Evolutionary conservation across 92 coral and sea anemone genomes (phyloP), one percentile per base, ranked within the genome.

Genomic region (Zoanthus solanderi): DNA sequence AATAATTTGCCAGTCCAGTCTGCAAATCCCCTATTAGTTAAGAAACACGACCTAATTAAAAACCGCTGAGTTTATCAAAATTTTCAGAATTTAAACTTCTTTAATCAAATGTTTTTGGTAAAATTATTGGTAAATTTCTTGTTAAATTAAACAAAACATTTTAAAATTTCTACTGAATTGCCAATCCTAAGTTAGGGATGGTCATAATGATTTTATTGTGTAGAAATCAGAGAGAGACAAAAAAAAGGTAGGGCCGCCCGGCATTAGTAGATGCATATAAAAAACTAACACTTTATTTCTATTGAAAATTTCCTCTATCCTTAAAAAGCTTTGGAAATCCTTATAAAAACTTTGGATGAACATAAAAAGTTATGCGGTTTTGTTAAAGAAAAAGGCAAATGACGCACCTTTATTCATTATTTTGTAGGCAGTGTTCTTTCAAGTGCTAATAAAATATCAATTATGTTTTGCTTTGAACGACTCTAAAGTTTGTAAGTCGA

Each of bases 21-120:
- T 5, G 57, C 60, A 46, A 50, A 81, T 46, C 34, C 28, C 28
- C 17, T 54, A 77, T 30, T 23, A 63, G 72, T 18, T 79, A 42
- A 18, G 74, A 79, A 66, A 14, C 74, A 45, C 29, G 9, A 12
- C 85, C 85, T 81, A 81, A 81, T 81, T 81, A 81, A 81, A 81
- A 66, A 29, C 29, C 56, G 42, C n/a, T 63, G 48, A 6, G 17
- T 80, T 80, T 61, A 31, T 68, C 75, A 67, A 81, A 67, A 75
- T 53, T 7, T 77, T 2, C 67, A 28, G 9, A 28, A 77, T 77
- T 45, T 28, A 11, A 42, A 77, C 28, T 0, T 0, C 23, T 50
- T 9, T 34, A 29, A 76, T 32, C 7, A 6, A 16, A 18, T 1
- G 48, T 76, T 28, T 23, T 17, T 23, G 18, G 80, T n/a, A 23